Conservation (phyloP, 2,113 vertebrate species). For the Polypterus senegalus region DNA sequence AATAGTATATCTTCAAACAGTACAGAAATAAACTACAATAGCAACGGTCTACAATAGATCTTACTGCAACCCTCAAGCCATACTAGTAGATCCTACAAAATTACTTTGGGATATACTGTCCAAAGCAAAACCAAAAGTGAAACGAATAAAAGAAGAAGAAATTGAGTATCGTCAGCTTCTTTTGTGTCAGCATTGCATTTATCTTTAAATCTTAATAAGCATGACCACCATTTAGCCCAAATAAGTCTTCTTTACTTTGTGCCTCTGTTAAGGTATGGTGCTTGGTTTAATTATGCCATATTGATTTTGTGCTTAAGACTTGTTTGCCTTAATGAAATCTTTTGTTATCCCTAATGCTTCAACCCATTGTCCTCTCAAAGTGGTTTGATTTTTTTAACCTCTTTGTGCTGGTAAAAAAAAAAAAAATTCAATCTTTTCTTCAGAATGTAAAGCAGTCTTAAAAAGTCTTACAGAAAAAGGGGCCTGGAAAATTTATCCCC, state of each 20-base stretch:
- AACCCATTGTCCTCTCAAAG: constrained; percentile 57
- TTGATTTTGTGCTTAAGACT: constrained; percentile 79
- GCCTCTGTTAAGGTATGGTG: constrained; percentile 37
- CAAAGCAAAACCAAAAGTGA: constrained; percentile 25
- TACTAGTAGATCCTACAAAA: constrained; percentile 18
- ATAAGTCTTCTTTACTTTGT: constrained; percentile 44
- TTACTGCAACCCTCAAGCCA: background rate
- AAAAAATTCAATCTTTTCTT: constrained; percentile 34
- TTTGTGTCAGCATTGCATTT: constrained; percentile 36
- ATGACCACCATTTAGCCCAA: constrained; percentile 57
- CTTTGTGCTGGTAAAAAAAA: constrained; percentile 26
- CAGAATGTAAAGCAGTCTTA: constrained; percentile 18
- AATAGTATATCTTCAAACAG: too few species aligned
- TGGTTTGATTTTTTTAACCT: constrained; percentile 37
- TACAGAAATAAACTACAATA: too few species aligned
- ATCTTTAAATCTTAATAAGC: constrained; percentile 67
- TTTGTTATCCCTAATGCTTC: constrained; percentile 72
- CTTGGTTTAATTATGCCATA: constrained; percentile 74
- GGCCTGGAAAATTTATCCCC: constrained; percentile 56
- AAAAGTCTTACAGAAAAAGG: constrained; percentile 58
- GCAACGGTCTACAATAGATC: too few species aligned
- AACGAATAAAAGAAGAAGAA: constrained; percentile 34
- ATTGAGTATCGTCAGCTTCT: constrained; percentile 28
- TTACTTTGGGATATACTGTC: constrained; percentile 10
- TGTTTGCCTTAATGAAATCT: constrained; percentile 87